Conservation (phyloP, 2,888 invertebrate genomes). For the Hemaris fuciformis region DNA sequence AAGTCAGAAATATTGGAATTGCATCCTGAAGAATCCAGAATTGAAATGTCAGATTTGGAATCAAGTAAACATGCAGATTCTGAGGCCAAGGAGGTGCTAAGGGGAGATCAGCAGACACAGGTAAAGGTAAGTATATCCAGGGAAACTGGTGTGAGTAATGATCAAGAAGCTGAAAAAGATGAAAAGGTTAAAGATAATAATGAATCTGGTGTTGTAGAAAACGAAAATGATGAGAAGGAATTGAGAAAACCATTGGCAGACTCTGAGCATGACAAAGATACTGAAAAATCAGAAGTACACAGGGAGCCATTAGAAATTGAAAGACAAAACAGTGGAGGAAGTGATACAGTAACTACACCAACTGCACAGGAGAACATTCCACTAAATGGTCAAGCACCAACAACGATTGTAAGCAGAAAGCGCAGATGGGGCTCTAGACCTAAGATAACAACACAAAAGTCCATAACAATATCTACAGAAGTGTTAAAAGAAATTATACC, state of each 20-base stretch:
- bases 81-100: constrained; percentile 30
- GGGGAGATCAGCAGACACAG: constrained; percentile 37
- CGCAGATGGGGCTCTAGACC: constrained; percentile 73
- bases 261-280: constrained; percentile 28
- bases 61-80: constrained; percentile 42
- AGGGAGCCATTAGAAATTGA: constrained; percentile 18
- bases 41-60: constrained; percentile 55
- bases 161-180: constrained; percentile 45
- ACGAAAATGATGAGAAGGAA: constrained; percentile 39
- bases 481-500: constrained; percentile 85
- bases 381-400: constrained; percentile 56
- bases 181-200: constrained; percentile 52
- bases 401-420: constrained; percentile 62
- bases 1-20: constrained; percentile 66
- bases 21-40: constrained; percentile 63
- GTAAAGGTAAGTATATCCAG: constrained; percentile 71
- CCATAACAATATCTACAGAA: constrained; percentile 87
- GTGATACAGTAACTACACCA: constrained; percentile 43
- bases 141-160: constrained; percentile 53
- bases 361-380: constrained; percentile 46
- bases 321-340: constrained; percentile 25
- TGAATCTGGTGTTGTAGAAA: constrained; percentile 72
- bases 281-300: constrained; percentile 22
- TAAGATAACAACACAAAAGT: constrained; percentile 81
- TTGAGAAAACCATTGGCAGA: constrained; percentile 38